A percentile compares a stretch with the other conserved stretches of the same genome.
phyloP scores from a whole-genome alignment of 2,113 vertebrate genomes.

The Pelecanoides urinatrix region DNA sequence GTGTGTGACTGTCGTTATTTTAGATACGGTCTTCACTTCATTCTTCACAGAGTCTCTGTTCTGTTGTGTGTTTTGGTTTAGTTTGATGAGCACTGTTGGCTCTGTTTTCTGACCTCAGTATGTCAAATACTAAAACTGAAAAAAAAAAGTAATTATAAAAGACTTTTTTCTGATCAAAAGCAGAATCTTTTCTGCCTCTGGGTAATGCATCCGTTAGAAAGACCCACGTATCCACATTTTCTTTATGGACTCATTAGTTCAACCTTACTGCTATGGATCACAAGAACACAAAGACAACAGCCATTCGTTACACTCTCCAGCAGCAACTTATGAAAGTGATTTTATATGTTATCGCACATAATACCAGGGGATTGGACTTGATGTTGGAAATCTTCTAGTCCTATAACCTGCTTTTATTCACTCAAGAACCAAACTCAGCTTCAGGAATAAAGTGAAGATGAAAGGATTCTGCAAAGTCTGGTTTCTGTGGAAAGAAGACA shows the following conservation, averaged over 20 bases:
- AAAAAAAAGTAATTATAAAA: not conserved
- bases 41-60: not conserved
- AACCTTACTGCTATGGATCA: not conserved
- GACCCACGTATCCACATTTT: fast-evolving
- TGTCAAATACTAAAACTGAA: not conserved
- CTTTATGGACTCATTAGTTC: not conserved
- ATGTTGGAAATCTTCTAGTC: not conserved
- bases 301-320: not conserved
- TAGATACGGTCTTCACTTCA: not conserved
- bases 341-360: not conserved
- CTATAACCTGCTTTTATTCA: not conserved
- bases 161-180: not conserved
- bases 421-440: not conserved
- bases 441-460: not conserved
- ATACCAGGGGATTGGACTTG: not conserved
- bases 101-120: not conserved
- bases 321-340: not conserved
- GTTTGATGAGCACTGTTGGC: not conserved
- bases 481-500: not conserved
- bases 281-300: not conserved
- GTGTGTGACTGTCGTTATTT: not conserved
- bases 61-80: not conserved
- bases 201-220: not conserved
- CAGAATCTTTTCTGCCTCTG: not conserved
- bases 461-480: not conserved